Evolutionary conservation across 2,888 invertebrate genomes (phyloP), one percentile per base, ranked within the genome.

Genomic region (Ditylenchus weischeri): DNA sequence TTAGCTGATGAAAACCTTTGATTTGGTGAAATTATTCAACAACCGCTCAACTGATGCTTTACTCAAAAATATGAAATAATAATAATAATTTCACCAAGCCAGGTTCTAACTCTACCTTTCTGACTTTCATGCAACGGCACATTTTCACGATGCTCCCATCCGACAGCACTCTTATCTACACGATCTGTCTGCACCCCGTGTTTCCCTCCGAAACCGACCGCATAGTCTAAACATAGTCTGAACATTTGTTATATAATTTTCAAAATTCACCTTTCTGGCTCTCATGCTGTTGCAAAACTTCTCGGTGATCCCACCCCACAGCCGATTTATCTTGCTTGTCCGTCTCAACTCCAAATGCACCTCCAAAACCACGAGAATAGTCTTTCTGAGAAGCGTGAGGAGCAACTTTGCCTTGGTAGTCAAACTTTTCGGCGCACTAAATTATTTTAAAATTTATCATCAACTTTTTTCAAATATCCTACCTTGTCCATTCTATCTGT

Each of bases 91-190:
- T 38, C 15, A 2, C 11, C 21, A 15, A 54, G 5, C 11, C 54
- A 54, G 10, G 21, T 23, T 54, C 10, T 10, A 29, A 29, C 29
- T 29, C 29, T 5, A 67, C 67, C 67, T 18, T 88, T 89, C 84
- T 92, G 92, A 23, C 90, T 90, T 79, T 90, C 88, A 79, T 93
- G 93, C 79, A 90, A 89, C 64, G 89, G 88, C 0, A 89, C 85
- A 77, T 90, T 19, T 81, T 91, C 91, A 50, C 89, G 86, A 83
- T 93, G 90, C 84, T 92, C 92, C 90, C 91, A 92, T 57, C 92
- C 92, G 11, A 77, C 75, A 15, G 93, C 93, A 0, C 80, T 81
- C 82, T 84, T 74, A 67, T 93, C 93, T 79, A 89, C 89, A 35
- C 85, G 79, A 72, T 87, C 87, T 54, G 79, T 78, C 51, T 78